Base-by-base conservation (phyloP, 1,140 invertebrate species). In the Megathymus violae region DNA sequence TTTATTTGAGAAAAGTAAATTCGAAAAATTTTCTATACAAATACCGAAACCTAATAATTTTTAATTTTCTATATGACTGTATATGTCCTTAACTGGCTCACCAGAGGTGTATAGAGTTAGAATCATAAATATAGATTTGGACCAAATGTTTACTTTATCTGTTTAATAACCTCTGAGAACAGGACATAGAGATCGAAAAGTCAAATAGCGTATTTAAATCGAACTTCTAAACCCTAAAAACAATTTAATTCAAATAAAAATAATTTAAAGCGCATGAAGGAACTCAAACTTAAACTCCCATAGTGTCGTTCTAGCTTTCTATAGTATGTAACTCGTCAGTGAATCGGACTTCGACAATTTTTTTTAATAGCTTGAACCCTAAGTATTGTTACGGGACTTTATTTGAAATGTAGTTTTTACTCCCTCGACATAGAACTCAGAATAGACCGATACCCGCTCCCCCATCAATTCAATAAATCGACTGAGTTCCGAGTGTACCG, bases 381-480 rank as follows among this genome's bases (percentile, higher is more conserved):
- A 19, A 51, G 31, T 51, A 10, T 51, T 51, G 14, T 51, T 19
- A n/a, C 31, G 31, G 10, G 15, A 34, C 25, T 27, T 15, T 5
- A 1, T 41, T 54, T 25, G 50, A 17, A 40, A 25, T 41, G 40
- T 54, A 14, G 25, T 25, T 25, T 54, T 25, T 54, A 54, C 5
- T 25, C n/a, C 50, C 4, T 44, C 15, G 52, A 31, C 14, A 56
- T 44, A 56, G 40, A 56, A 43, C 52, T n/a, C n/a, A 44, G 9
- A 56, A 31, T 56, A 10, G 40, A 38, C 1, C 7, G 11, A 10
- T 27, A 22, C 5, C 5, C 5, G n/a, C 11, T 16, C 52, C 38
- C 52, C 22, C 25, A 14, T 38, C 22, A 44, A 56, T 56, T 56
- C 22, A 25, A 43, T 31, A 40, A n/a, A 56, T 56, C 22, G 40